Conservation (phyloP, 2,797 vertebrate species). For the Urocyon cinereoargenteus region DNA sequence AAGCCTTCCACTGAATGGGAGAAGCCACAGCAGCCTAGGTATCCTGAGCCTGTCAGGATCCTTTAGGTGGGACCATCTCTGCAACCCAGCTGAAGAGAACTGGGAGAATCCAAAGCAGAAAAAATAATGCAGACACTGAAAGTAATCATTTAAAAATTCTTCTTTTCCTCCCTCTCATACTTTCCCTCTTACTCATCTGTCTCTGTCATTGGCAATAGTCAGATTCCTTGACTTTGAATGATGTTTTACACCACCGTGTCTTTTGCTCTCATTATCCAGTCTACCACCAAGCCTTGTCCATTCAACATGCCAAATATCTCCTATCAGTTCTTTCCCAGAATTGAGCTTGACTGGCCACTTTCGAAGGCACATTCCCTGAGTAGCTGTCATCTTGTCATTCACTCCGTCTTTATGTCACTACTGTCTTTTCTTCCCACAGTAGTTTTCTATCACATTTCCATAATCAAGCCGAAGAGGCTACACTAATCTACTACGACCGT, state of each 20-base stretch:
- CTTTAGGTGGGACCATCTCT: background rate
- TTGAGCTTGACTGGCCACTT: constrained; percentile 47
- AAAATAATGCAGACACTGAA: constrained; percentile 9
- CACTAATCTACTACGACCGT: background rate
- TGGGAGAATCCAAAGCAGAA: constrained; percentile 19
- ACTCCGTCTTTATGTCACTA: background rate
- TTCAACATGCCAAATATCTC: constrained; percentile 51
- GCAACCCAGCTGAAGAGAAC: background rate
- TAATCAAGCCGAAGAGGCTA: constrained; percentile 11
- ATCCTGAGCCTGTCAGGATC: background rate
- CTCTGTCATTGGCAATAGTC: constrained; percentile 4
- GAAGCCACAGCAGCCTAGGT: background rate
- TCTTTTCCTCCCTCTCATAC: background rate
- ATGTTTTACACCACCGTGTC: constrained; percentile 26
- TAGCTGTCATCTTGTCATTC: constrained; percentile 38
- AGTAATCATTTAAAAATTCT: constrained; percentile 1
- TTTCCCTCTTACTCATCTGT: constrained; percentile 2
- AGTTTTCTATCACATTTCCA: constrained; percentile 49
- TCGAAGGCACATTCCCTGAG: background rate
- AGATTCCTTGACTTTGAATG: constrained; percentile 31
- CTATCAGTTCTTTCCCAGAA: constrained; percentile 22
- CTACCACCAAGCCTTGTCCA: background rate
- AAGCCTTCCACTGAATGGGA: background rate
- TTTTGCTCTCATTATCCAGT: constrained; percentile 38
- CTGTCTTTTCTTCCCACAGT: constrained; percentile 4